Evolutionary conservation across 2,888 invertebrate species (phyloP), one percentile per base, ranked within the genome.

Genomic region (Clanis bilineata): DNA sequence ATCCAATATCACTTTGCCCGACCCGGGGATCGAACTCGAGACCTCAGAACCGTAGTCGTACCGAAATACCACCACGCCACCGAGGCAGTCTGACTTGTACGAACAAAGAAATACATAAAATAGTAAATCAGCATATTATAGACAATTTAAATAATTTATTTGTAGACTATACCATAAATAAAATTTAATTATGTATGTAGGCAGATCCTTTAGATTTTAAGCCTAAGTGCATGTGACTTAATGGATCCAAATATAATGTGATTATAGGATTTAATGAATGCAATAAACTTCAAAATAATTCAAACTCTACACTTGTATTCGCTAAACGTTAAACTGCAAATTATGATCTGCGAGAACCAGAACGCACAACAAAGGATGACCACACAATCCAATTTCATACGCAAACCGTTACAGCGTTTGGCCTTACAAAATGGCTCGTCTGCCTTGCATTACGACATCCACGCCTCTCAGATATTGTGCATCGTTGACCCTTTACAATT

Each of bases 341-440:
- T 28, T 51, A 25, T 58, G 47, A 58, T 51, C 47, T 18, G 39
- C 39, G 51, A 58, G 58, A 58, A 51, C 64, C 64, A 44, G 64
- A 69, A 68, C 61, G 54, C 64, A 64, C 56, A 69, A 73, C 69
- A 72, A 72, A 68, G 63, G 62, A 67, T 60, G 38, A 64, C 63
- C 68, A 64, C 62, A 64, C 57, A 66, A 71, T 66, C 62, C 65
- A 62, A 71, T 66, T 57, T 66, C 68, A 64, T 51, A 58, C 47
- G 25, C 47, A 58, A 58, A 51, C 47, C 38, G 39, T 39, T 51
- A 51, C 45, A 58, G 38, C 38, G 25, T 10, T 22, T 28, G 21
- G 25, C 58, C 47, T 58, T 51, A 51, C 25, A 51, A 51, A 51
- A 51, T 51, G 32, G 32, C 51, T 51, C 47, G 25, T 47, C 51